Evolutionary conservation across 2,113 vertebrate genomes (phyloP).

Genomic region (Nerophis lumbriciformis): DNA sequence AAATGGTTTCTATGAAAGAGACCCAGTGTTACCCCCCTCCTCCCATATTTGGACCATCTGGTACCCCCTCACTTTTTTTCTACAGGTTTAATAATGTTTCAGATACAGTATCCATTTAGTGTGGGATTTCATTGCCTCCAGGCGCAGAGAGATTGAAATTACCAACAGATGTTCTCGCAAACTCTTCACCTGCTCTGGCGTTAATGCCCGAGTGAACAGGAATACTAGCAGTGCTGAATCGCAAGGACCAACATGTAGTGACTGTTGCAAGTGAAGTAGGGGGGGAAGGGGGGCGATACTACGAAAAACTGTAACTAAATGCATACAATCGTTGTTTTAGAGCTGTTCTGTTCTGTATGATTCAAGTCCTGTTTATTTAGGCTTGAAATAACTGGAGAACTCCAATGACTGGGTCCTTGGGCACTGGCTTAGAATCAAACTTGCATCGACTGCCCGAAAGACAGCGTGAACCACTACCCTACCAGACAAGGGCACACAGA

Average conservation of each 20-base stretch:
- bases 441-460: too few relatives aligned
- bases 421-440: too few relatives aligned
- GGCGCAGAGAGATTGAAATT: constrained; percentile 53
- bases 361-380: too few relatives aligned
- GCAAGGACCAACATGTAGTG: not conserved
- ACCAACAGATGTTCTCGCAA: constrained; percentile 65
- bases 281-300: too few relatives aligned
- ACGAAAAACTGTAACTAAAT: not conserved
- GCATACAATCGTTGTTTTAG: not conserved
- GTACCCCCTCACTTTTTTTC: constrained; percentile 22
- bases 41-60: constrained; percentile 52
- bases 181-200: constrained; percentile 50
- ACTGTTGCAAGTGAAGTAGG: not conserved
- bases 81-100: constrained; percentile 61
- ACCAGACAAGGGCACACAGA: too few relatives aligned
- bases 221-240: constrained; percentile 24
- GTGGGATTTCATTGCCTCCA: constrained; percentile 62
- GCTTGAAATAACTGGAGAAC: too few relatives aligned
- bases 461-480: too few relatives aligned
- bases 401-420: too few relatives aligned
- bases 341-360: too few relatives aligned
- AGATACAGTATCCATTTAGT: constrained; percentile 64
- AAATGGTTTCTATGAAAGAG: constrained; percentile 49
- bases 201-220: constrained; percentile 34
- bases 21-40: constrained; percentile 34